Percentiles rank a stretch among this genome's conserved stretches.
These are phyloP conservation scores for Coelopa frigida DNA, from an alignment of 1,140 invertebrate species.

Conservation along the genomic window DNA sequence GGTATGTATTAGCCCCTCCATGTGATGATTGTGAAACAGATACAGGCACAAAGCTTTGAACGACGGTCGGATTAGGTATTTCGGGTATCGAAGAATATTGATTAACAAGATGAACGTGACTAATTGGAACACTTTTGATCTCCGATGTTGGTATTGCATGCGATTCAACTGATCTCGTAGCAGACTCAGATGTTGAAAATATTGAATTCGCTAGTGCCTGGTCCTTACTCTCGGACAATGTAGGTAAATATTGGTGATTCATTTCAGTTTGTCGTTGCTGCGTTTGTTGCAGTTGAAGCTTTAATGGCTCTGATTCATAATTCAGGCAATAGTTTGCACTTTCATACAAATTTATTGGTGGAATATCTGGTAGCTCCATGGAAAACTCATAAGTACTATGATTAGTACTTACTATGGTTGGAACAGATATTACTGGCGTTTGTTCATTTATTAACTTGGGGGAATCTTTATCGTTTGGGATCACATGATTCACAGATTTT, in stretches of 20 bases:
- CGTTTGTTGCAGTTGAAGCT: not conserved
- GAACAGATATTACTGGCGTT: conserved; percentile 12
- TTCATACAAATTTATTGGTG: no score
- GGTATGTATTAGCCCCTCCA: conserved; percentile 37
- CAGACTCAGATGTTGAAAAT: no score
- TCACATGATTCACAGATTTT: not conserved
- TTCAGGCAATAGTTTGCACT: no score
- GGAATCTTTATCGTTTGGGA: not conserved
- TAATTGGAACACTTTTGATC: conserved; percentile 36
- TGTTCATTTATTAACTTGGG: not conserved
- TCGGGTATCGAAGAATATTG: conserved; percentile 32
- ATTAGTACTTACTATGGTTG: not conserved
- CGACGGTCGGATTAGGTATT: conserved; percentile 34
- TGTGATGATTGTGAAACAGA: conserved; percentile 18
- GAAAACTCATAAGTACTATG: conserved; percentile 11
- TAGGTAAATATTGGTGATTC: conserved; percentile 4
- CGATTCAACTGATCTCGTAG: no score
- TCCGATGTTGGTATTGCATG: no score
- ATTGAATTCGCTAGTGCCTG: no score
- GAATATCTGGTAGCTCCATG: conserved; percentile 15
- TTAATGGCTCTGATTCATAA: no score
- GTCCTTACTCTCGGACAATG: no score
- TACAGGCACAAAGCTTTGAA: conserved; percentile 37
- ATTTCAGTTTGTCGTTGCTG: not conserved
- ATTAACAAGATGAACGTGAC: conserved; percentile 29